Base-by-base conservation (phyloP, 1,140 invertebrate species). In the Berghia stephanieae region DNA sequence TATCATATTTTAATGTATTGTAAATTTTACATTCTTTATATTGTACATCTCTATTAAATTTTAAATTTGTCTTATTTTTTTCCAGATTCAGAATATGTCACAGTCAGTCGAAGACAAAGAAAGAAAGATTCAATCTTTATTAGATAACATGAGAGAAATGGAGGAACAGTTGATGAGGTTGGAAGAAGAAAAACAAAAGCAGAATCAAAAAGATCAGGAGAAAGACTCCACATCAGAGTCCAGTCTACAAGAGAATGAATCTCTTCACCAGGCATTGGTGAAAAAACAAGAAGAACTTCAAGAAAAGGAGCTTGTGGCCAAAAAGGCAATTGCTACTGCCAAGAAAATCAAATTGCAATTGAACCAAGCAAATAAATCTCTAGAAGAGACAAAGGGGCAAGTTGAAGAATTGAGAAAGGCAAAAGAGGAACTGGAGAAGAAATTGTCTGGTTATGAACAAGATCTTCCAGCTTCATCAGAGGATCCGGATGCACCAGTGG, bases 341-440 rank as follows among this genome's bases (percentile, higher is more conserved):
- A 87, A 87, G 68, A 87, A 86, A 76, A 67, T 87, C 1, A 87
- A 87, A 75, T 80, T 82, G 44, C 86, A 87, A 73, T 63, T 86
- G 70, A 60, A 67, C 40, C 67, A 79, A 31, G 72, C 72, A 16
- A 83, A 77, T 44, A 78, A 21, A 71, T 31, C 76, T 52, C 40
- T 80, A 5, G 75, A 81, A 42, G 67, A 75, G 46, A 71, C 42
- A n/a, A 63, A 31, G 44, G 31, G 34, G 2, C 75, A 80, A 52
- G 21, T 76, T 31, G 69, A 67, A 75, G 68, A 83, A 72, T 5
- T 57, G 10, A 71, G 49, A 49, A 44, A 71, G 55, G 70, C 70
- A 46, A 80, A 80, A 21, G 69, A 73, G 27, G n/a, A 69, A 24
- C 72, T 82, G 21, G 52, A 72, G 34, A 66, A 73, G 21, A 36